Evolutionary conservation across 2,797 vertebrate genomes (phyloP).

Genomic region (Amblyopsis hoosieri): DNA sequence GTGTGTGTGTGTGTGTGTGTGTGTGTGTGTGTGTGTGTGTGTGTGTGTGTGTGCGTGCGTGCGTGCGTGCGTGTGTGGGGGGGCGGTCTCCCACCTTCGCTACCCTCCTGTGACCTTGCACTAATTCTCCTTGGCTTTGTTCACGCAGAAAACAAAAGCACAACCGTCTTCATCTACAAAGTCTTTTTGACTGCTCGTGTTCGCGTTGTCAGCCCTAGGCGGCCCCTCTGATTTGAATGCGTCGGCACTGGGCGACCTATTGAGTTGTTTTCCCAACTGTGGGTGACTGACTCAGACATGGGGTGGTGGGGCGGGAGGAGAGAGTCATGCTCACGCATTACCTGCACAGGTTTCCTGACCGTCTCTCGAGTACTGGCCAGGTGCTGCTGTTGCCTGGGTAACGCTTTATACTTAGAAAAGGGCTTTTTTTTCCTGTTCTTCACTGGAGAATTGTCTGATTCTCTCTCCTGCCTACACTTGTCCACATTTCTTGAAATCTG

Average conservation of each 20-base stretch:
- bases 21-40: no score
- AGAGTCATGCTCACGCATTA: constrained; percentile 1
- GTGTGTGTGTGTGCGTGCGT: no score
- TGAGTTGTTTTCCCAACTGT: constrained; percentile 31
- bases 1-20: no score
- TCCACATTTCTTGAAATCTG: constrained; percentile 11
- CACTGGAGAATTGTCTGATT: constrained; percentile 55
- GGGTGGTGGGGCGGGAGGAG: not conserved
- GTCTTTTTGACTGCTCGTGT: constrained; percentile 1
- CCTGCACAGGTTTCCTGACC: constrained; percentile 24
- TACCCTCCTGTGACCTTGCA: no score
- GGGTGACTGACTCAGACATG: constrained; percentile 16
- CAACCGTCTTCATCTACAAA: not conserved
- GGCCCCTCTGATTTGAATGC: constrained; percentile 19
- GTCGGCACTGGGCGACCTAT: not conserved
- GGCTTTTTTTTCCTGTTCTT: constrained; percentile 34
- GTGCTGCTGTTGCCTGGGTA: constrained; percentile 77
- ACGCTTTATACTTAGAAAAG: constrained; percentile 57
- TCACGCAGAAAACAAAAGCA: not conserved
- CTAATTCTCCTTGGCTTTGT: not conserved
- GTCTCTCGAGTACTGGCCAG: constrained; percentile 14
- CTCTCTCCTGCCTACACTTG: constrained; percentile 24
- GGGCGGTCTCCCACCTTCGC: no score
- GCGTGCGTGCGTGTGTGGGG: not conserved
- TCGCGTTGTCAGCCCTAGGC: constrained; percentile 22